Evolutionary conservation across 1,140 invertebrate genomes (phyloP), one percentile per base, ranked within the genome.

Genomic region (Leptinotarsa undecemlineata): DNA sequence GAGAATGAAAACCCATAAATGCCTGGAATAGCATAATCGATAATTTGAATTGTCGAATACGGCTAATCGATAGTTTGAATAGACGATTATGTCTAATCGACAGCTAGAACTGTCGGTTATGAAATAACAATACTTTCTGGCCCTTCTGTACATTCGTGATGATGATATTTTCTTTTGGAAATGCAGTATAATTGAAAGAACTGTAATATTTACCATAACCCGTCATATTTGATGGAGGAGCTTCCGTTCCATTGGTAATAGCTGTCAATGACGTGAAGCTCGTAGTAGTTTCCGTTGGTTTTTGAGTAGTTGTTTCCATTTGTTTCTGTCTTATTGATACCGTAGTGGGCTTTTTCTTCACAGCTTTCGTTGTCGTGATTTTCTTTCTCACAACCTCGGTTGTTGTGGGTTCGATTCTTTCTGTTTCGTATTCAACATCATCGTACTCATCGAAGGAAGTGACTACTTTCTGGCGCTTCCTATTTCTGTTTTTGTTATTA

Each of bases 201-300:
- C 33, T 42, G 33, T 42, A 42, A 42, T 42, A 42, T 48, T 64
- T 71, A 76, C 71, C 77, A 78, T 71, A 78, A 63, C 72, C 74
- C 61, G 71, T 78, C 11, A 48, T 72, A 14, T 69, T 68, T 1
- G 33, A 70, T 17, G 71, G n/a, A 23, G 48, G n/a, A 64, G 11
- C 26, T 20, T 60, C n/a, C 15, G 51, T 57, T 67, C 23, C 20
- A 23, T 19, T 67, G 64, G 64, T 23, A 42, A n/a, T n/a, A 67
- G 20, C 20, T 21, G 33, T 42, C 8, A 42, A 42, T 42, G 33
- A 42, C 33, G 33, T 42, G 8, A 42, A 42, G 33, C 33, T 42
- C 2, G 42, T 48, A 19, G 71, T 73, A 15, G 8, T 42, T 42
- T 42, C 33, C 33, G 71, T 73, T 68, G 74, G 20, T 14, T 70